Evolutionary conservation across 2,888 invertebrate genomes (phyloP).

Genomic region (Augiades crinisus): DNA sequence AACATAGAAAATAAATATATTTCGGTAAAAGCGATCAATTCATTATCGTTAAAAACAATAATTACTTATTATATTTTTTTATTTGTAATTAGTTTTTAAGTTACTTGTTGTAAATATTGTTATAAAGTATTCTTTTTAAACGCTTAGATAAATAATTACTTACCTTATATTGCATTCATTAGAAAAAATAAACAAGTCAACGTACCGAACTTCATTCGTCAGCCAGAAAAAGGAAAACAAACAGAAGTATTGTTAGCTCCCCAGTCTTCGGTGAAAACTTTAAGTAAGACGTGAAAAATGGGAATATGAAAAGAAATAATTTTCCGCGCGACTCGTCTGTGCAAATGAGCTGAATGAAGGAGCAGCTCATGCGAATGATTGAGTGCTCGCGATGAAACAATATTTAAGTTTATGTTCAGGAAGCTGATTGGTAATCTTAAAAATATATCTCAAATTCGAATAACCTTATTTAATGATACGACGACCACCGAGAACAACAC

Average conservation of each 20-base stretch:
- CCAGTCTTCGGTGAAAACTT: conserved; percentile 60
- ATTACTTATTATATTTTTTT: no score
- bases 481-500: no score
- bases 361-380: conserved; percentile 76
- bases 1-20: no score
- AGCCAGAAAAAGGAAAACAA: conserved; percentile 52
- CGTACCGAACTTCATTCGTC: conserved; percentile 41
- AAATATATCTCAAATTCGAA: conserved; percentile 4
- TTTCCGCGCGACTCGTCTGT: conserved; percentile 78
- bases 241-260: conserved; percentile 58
- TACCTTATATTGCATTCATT: conserved; percentile 17
- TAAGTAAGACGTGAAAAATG: conserved; percentile 79
- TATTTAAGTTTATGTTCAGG: conserved; percentile 50
- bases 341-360: conserved; percentile 80
- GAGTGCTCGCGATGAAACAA: conserved; percentile 72
- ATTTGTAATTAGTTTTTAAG: no score
- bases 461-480: no score
- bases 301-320: conserved; percentile 81
- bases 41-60: no score
- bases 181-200: conserved; percentile 37
- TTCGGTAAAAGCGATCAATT: no score
- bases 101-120: no score
- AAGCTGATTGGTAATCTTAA: conserved; percentile 34
- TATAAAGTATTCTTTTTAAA: neutral
- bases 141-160: no score